A percentile compares a stretch with the other conserved stretches of the same genome.
Conservation (phyloP, 2,888 invertebrate genomes). For the Pristionchus arcanus region DNA sequence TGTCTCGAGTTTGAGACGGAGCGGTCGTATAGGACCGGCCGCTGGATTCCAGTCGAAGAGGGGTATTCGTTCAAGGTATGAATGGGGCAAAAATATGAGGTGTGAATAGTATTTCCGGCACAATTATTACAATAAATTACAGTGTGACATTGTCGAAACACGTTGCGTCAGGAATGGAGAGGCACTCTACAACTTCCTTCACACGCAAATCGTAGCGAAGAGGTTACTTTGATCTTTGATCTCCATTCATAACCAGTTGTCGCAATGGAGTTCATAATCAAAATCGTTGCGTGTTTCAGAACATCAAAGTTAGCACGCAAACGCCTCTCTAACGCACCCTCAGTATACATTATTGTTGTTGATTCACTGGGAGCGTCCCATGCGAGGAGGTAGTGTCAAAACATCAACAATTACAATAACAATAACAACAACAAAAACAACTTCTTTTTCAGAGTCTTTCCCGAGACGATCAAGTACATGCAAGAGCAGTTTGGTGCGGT, state of each 20-base stretch:
- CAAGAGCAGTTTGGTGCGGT: constrained; percentile 35
- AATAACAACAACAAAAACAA: neutral
- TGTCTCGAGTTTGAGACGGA: constrained; percentile 23
- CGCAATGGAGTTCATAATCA: no score
- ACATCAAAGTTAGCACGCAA: neutral
- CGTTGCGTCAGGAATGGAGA: neutral
- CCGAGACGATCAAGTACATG: constrained; percentile 30
- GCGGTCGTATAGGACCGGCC: neutral
- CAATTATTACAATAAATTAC: no score
- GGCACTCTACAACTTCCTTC: neutral
- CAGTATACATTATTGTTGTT: constrained; percentile 11
- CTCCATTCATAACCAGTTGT: neutral
- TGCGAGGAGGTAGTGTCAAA: constrained; percentile 29
- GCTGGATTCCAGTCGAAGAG: neutral
- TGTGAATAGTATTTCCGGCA: no score
- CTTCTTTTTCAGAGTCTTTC: constrained; percentile 18
- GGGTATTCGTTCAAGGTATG: neutral
- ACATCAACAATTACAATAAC: no score
- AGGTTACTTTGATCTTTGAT: no score
- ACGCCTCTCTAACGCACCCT: neutral
- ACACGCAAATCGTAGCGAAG: neutral
- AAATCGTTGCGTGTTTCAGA: neutral
- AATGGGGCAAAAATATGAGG: no score
- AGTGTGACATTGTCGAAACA: constrained; percentile 1
- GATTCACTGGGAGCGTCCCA: constrained; percentile 51